These are phyloP conservation scores for Lanistes nyassanus DNA, from an alignment of 1,140 invertebrate genomes.

Conservation along the genomic window DNA sequence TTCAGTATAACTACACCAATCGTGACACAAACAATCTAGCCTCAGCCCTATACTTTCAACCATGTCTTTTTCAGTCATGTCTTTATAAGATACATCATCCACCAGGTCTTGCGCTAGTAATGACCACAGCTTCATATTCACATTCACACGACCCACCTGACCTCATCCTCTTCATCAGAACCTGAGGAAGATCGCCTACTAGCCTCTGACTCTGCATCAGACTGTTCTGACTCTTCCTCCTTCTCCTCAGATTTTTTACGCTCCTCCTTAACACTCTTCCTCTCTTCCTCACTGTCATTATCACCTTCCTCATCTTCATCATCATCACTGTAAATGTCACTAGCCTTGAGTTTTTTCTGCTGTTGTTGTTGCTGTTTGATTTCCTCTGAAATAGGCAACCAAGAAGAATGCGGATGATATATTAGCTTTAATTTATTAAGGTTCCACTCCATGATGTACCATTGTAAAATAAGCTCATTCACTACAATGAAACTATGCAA, in stretches of 20 bases:
- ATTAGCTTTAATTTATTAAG: too few species aligned
- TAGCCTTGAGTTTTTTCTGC: constrained; percentile 82
- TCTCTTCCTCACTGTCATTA: constrained; percentile 52
- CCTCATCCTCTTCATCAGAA: constrained; percentile 53
- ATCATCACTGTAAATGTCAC: constrained; percentile 96
- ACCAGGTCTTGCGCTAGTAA: too few species aligned
- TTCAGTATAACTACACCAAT: too few species aligned
- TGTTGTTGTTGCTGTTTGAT: constrained; percentile 68
- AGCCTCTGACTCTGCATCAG: constrained; percentile 55
- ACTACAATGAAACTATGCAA: too few species aligned
- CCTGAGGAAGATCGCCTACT: constrained; percentile 48
- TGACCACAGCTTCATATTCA: too few species aligned
- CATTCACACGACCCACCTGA: not conserved
- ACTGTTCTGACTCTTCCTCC: constrained; percentile 30
- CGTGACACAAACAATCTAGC: too few species aligned
- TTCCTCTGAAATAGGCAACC: constrained; percentile 34
- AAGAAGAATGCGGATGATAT: too few species aligned
- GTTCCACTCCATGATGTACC: too few species aligned
- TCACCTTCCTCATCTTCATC: constrained; percentile 75
- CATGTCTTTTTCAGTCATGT: too few species aligned
- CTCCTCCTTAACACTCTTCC: constrained; percentile 40
- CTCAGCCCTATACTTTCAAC: too few species aligned
- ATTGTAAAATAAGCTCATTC: too few species aligned
- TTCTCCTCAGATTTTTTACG: constrained; percentile 37
- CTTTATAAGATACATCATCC: too few species aligned